A percentile compares a stretch with the other conserved stretches of the same genome.
These are phyloP conservation scores for Bemisia tabaci DNA, from an alignment of 1,140 invertebrate species.

Conservation along the genomic window DNA sequence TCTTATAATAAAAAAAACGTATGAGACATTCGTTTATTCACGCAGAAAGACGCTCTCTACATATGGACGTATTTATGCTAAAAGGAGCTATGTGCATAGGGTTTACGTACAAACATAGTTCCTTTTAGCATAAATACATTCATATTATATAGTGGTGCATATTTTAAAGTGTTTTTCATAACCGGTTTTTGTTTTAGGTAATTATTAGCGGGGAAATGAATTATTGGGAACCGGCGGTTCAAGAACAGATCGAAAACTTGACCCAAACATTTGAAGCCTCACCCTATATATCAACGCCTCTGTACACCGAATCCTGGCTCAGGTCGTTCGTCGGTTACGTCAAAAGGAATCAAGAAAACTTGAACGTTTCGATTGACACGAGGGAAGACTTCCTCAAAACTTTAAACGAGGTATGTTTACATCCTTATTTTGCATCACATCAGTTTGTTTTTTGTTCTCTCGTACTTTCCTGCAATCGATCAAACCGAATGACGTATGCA, in stretches of 20 bases:
- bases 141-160: too few species aligned
- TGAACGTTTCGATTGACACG: slow-evolving; percentile 55
- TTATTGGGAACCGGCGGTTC: slow-evolving; percentile 67
- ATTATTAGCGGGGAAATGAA: slow-evolving; percentile 70
- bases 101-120: too few species aligned
- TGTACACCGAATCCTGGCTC: slow-evolving; percentile 86
- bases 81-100: too few species aligned
- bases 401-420: slow-evolving; percentile 56
- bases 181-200: slow-evolving; percentile 43
- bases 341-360: slow-evolving; percentile 53
- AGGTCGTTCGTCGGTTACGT: slow-evolving; percentile 68
- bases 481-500: too few species aligned
- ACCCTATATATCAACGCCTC: slow-evolving; percentile 56
- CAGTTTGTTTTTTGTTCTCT: not conserved
- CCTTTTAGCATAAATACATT: too few species aligned
- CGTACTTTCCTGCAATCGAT: not conserved
- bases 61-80: too few species aligned
- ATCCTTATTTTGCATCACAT: too few species aligned
- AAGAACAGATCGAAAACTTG: slow-evolving; percentile 62
- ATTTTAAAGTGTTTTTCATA: too few species aligned
- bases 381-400: slow-evolving; percentile 58
- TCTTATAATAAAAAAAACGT: too few species aligned
- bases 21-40: too few species aligned
- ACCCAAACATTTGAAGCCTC: slow-evolving; percentile 66
- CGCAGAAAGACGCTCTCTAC: too few species aligned